Conservation (phyloP, 2,797 vertebrate species). For the Lates japonicus region DNA sequence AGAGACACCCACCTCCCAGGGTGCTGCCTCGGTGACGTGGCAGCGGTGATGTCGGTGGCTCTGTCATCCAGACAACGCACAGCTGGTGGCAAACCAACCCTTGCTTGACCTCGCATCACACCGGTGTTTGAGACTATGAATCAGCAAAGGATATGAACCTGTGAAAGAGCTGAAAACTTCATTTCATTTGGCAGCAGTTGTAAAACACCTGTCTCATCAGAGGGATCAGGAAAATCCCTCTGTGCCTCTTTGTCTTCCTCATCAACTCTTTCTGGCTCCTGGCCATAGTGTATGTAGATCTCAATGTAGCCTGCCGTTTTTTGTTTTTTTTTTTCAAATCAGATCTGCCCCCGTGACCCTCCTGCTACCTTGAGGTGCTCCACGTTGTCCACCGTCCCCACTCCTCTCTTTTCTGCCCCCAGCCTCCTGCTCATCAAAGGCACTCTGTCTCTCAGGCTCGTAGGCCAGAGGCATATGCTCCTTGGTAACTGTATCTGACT, state of each 20-base stretch:
- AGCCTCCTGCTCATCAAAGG: constrained; percentile 62
- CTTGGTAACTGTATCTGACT: too few relatives aligned
- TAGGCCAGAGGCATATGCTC: constrained; percentile 65
- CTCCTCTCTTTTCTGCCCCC: constrained; percentile 14
- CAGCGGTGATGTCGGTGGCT: constrained; percentile 1
- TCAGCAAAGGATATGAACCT: constrained; percentile 21
- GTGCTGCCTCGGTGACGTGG: constrained; percentile 26
- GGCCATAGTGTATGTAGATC: not conserved
- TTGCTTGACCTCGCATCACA: constrained; percentile 12
- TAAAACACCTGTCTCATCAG: constrained; percentile 35
- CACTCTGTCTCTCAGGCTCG: constrained; percentile 54
- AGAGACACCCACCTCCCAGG: constrained; percentile 55
- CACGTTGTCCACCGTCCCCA: not conserved
- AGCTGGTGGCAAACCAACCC: constrained; percentile 24
- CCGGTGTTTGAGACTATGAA: constrained; percentile 29
- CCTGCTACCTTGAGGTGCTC: constrained; percentile 23
- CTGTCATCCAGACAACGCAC: constrained; percentile 17
- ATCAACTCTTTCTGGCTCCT: constrained; percentile 17
- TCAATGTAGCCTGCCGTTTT: too few relatives aligned
- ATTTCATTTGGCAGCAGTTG: constrained; percentile 25
- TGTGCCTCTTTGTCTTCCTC: constrained; percentile 18
- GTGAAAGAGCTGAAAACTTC: not conserved
- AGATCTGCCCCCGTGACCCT: constrained; percentile 47
- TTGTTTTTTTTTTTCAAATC: too few relatives aligned
- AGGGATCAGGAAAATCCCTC: constrained; percentile 7